These are phyloP conservation scores for Mactra quadrangularis DNA, from an alignment of 1,140 invertebrate species.

Conservation along the genomic window DNA sequence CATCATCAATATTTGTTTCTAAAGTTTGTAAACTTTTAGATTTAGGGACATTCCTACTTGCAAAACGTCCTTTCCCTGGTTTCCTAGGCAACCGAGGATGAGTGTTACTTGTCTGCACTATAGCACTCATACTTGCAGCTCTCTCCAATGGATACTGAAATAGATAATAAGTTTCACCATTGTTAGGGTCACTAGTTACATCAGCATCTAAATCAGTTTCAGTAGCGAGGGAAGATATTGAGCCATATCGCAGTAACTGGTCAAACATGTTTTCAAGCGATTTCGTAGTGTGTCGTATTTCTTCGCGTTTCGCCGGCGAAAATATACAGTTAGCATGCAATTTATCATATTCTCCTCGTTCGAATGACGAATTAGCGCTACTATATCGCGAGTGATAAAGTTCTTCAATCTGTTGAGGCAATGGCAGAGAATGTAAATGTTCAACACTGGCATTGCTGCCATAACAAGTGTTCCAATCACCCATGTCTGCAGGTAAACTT, in stretches of 20 bases:
- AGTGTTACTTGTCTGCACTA: constrained; percentile 59
- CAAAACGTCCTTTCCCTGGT: constrained; percentile 74
- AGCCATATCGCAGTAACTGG: constrained; percentile 69
- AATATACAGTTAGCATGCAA: constrained; percentile 80
- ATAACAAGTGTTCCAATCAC: constrained; percentile 16
- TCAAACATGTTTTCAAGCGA: constrained; percentile 77
- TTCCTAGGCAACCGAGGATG: constrained; percentile 60
- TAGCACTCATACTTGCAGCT: constrained; percentile 79
- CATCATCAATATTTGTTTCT: constrained; percentile 79
- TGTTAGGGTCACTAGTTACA: constrained; percentile 62
- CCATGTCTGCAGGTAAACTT: constrained; percentile 46
- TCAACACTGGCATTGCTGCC: constrained; percentile 47
- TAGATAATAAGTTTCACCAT: constrained; percentile 74
- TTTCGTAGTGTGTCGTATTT: constrained; percentile 73
- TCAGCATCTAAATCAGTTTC: constrained; percentile 76
- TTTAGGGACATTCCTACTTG: constrained; percentile 75
- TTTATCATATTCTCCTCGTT: constrained; percentile 68
- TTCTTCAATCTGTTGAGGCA: constrained; percentile 58
- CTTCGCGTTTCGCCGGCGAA: constrained; percentile 71
- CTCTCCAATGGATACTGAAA: constrained; percentile 77
- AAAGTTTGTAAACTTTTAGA: constrained; percentile 80
- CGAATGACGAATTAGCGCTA: constrained; percentile 63
- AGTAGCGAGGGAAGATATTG: constrained; percentile 72
- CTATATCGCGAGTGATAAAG: constrained; percentile 39
- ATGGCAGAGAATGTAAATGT: constrained; percentile 41